Percentiles rank a stretch among this genome's conserved stretches.
phyloP scores from a whole-genome alignment of 2,797 vertebrate genomes.

The Diceros bicornis region DNA sequence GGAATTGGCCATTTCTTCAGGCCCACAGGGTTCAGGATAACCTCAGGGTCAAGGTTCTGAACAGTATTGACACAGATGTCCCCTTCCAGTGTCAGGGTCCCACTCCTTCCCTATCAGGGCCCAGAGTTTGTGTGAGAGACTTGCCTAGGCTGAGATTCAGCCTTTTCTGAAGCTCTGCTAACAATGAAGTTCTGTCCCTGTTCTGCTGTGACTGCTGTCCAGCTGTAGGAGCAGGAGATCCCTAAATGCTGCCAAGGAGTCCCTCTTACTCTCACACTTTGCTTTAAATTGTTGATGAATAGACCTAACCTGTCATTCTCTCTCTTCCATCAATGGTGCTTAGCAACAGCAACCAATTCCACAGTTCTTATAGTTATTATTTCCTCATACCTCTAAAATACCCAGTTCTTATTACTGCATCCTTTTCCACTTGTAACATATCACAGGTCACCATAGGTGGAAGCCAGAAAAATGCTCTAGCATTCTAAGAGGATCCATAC shows the following conservation, averaged over 20 bases:
- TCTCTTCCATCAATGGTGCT: background rate
- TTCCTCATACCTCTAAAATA: background rate
- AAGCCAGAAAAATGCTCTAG: background rate
- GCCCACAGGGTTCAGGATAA: background rate
- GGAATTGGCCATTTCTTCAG: background rate
- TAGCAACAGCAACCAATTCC: background rate
- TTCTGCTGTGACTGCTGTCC: background rate
- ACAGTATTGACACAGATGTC: background rate
- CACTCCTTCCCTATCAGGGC: background rate
- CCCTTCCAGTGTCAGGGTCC: background rate
- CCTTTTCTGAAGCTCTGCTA: background rate
- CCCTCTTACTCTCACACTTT: background rate
- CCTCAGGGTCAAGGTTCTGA: background rate
- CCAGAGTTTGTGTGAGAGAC: background rate
- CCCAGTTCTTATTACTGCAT: background rate
- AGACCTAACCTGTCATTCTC: background rate
- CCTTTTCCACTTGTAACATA: background rate
- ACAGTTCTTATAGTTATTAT: background rate
- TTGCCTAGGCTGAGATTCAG: background rate
- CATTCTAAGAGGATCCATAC: background rate
- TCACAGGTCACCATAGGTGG: background rate
- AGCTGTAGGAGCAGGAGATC: background rate
- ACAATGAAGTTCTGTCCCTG: background rate
- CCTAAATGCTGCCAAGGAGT: background rate
- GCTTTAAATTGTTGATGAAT: constrained; percentile 37